Percentiles rank a stretch among this genome's conserved stretches.
These are phyloP conservation scores for Oreonectes daqikongensis DNA, from an alignment of 2,797 vertebrate species.

Conservation along the genomic window DNA sequence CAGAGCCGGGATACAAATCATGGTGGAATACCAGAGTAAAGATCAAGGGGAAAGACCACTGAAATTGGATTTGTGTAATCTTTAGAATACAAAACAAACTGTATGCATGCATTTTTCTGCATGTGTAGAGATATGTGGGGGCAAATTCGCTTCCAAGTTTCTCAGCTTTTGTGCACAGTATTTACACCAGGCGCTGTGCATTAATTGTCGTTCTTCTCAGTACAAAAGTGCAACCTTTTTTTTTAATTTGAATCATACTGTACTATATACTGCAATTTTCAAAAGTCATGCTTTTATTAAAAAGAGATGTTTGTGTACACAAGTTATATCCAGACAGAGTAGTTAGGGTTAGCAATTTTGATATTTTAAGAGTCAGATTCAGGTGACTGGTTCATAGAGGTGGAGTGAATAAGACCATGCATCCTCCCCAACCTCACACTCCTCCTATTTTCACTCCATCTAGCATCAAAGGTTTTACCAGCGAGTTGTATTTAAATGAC, in stretches of 20 bases:
- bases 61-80: constrained; percentile 34
- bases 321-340: too few relatives aligned
- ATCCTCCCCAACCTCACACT: not conserved
- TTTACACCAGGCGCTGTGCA: not conserved
- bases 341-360: too few relatives aligned
- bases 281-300: too few relatives aligned
- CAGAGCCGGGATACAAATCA: constrained; percentile 41
- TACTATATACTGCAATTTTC: too few relatives aligned
- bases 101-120: not conserved
- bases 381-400: too few relatives aligned
- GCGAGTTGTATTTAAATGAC: constrained; percentile 7
- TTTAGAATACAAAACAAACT: not conserved
- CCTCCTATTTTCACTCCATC: not conserved
- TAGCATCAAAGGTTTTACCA: not conserved
- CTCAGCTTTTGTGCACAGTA: not conserved
- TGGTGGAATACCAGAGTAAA: constrained; percentile 32
- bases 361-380: too few relatives aligned
- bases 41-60: constrained; percentile 39
- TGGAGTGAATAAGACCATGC: not conserved
- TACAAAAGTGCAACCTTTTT: not conserved
- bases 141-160: not conserved
- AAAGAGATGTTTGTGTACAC: too few relatives aligned
- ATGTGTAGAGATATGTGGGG: not conserved
- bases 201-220: not conserved
- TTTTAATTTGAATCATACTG: too few relatives aligned